A percentile compares a stretch with the other conserved stretches of the same genome.
Evolutionary conservation across 2,797 vertebrate species (phyloP).

Genomic region (Alectoris magna): DNA sequence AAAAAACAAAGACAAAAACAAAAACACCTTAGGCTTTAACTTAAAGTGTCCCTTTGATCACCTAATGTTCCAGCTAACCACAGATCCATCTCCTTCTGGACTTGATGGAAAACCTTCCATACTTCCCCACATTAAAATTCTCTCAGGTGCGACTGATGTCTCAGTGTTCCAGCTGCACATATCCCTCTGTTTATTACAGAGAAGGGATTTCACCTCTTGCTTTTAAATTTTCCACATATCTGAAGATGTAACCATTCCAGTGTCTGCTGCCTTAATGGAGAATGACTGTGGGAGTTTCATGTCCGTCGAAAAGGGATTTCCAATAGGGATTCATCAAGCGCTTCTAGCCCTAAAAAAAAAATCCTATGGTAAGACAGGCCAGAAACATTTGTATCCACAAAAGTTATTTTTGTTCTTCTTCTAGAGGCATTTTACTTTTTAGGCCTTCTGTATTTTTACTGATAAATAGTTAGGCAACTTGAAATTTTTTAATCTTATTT

Average conservation of each 20-base stretch:
- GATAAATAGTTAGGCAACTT: neutral
- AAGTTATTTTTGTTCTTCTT: neutral
- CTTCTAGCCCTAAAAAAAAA: neutral
- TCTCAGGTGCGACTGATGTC: neutral
- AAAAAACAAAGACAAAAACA: neutral
- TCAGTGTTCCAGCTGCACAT: rapidly evolving
- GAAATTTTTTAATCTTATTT: neutral
- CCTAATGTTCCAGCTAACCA: neutral
- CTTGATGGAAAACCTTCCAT: neutral
- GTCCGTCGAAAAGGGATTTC: neutral
- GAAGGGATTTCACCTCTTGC: neutral
- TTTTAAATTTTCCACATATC: neutral
- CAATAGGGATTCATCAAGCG: neutral
- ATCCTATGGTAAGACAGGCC: neutral
- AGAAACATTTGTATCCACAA: neutral
- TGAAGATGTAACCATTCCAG: neutral
- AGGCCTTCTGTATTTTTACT: neutral
- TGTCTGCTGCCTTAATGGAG: neutral
- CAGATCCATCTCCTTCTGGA: neutral
- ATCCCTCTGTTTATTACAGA: neutral
- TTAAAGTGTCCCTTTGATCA: neutral
- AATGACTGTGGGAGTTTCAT: neutral
- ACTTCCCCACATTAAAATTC: neutral
- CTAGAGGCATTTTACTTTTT: neutral
- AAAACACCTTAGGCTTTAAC: neutral